Evolutionary conservation across 2,797 vertebrate genomes (phyloP).

Genomic region (Acropternis orthonyx): DNA sequence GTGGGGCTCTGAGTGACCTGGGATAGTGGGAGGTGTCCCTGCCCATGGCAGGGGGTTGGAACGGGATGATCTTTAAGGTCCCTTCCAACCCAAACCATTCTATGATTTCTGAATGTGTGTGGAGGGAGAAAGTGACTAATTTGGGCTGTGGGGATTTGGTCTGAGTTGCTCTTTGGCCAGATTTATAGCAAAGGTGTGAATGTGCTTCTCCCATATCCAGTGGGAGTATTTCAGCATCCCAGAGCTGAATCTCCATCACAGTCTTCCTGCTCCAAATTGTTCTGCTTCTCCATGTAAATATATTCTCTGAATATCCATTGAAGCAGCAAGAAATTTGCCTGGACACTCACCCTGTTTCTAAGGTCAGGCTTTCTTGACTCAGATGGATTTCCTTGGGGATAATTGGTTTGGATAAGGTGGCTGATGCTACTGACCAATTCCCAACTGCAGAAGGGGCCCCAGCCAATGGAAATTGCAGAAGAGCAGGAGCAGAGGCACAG

Average conservation of each 20-base stretch:
- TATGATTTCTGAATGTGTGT: not conserved
- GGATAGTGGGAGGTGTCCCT: not conserved
- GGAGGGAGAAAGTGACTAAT: too few relatives aligned
- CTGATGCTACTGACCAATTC: not conserved
- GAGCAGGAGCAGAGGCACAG: fast-evolving
- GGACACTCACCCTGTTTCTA: not conserved
- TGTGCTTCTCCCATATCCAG: too few relatives aligned
- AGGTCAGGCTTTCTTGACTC: not conserved
- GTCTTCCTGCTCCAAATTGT: too few relatives aligned
- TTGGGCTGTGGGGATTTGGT: too few relatives aligned
- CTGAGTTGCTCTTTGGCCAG: too few relatives aligned
- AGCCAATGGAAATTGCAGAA: not conserved
- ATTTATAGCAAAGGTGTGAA: too few relatives aligned
- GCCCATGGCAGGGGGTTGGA: not conserved
- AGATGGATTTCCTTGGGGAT: not conserved
- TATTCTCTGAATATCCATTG: too few relatives aligned
- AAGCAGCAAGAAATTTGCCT: not conserved
- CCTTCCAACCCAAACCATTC: not conserved
- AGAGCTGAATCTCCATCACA: too few relatives aligned
- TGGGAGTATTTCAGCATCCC: too few relatives aligned
- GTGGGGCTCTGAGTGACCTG: not conserved
- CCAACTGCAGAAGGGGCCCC: not conserved
- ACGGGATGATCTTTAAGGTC: not conserved
- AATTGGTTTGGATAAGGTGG: not conserved
- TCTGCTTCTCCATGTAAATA: too few relatives aligned